Conservation (phyloP, 2,113 vertebrate species). For the Cyanoderma ruficeps region DNA sequence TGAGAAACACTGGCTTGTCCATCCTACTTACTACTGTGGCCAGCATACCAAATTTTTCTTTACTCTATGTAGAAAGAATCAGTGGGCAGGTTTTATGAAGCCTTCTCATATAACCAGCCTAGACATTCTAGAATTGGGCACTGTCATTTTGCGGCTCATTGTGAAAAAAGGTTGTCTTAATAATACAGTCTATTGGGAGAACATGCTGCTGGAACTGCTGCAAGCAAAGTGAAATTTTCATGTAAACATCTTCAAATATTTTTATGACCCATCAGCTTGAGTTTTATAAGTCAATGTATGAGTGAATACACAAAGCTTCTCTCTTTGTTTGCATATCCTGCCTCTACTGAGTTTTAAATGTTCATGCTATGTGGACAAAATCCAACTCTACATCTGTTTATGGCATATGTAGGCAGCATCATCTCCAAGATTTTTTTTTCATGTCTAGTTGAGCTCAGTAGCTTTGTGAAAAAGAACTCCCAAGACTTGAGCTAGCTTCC, state of each 20-base stretch:
- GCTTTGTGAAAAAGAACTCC: neutral
- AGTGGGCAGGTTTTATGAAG: neutral
- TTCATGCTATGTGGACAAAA: conserved; percentile 68
- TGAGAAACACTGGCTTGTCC: neutral
- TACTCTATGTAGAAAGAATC: neutral
- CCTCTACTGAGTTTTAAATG: conserved; percentile 72
- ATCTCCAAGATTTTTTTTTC: conserved; percentile 46
- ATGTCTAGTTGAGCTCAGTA: neutral
- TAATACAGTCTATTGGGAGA: neutral
- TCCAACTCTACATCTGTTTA: conserved; percentile 51
- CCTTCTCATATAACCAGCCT: neutral
- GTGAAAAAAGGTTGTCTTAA: conserved; percentile 12
- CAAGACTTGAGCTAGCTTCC: neutral
- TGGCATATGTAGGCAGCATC: conserved; percentile 44
- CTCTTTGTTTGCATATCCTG: conserved; percentile 70
- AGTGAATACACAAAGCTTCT: conserved; percentile 52
- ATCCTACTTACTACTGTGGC: neutral
- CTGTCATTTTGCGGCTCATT: neutral
- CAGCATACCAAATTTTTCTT: neutral
- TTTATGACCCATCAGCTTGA: conserved; percentile 68
- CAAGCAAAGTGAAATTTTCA: conserved; percentile 49
- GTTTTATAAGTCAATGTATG: conserved; percentile 69
- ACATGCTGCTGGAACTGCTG: conserved; percentile 15
- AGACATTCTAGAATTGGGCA: neutral
- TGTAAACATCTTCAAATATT: conserved; percentile 69